phyloP scores from a whole-genome alignment of 2,888 invertebrate genomes.

The Lasioglossum zephyrum region DNA sequence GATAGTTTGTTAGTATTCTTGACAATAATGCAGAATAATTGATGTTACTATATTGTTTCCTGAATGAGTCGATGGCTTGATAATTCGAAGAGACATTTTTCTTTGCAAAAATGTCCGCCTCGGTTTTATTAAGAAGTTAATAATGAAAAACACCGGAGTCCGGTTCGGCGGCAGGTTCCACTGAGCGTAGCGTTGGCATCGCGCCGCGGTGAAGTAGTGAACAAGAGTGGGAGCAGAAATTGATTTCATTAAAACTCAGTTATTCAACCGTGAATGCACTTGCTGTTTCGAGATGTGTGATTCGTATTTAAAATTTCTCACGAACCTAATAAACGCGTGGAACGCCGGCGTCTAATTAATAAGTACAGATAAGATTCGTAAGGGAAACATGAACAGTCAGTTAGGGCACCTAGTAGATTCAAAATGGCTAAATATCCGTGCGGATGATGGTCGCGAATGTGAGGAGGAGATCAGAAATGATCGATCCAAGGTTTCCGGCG shows the following conservation, averaged over 20 bases:
- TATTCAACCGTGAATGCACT: too few species aligned
- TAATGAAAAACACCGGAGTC: too few species aligned
- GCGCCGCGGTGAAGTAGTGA: too few species aligned
- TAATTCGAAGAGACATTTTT: too few species aligned
- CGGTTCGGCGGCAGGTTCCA: too few species aligned
- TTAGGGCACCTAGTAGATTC: neutral
- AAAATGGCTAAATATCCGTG: neutral
- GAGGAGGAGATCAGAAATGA: neutral
- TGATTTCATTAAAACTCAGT: too few species aligned
- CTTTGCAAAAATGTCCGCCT: too few species aligned
- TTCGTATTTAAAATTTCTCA: neutral
- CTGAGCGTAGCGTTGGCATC: too few species aligned
- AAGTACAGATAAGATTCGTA: neutral
- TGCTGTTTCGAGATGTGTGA: too few species aligned
- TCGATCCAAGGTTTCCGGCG: slow-evolving; percentile 17
- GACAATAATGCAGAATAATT: neutral
- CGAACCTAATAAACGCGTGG: neutral
- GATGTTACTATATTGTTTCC: neutral
- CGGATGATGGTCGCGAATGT: neutral
- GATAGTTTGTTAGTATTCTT: neutral
- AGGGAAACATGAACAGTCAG: too few species aligned
- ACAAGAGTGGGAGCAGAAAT: too few species aligned
- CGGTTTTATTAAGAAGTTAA: too few species aligned
- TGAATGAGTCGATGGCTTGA: neutral
- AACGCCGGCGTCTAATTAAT: neutral